Percentiles rank a stretch among this genome's conserved stretches.
Evolutionary conservation across 2,888 invertebrate genomes (phyloP).

Genomic region (Deilephila porcellus): DNA sequence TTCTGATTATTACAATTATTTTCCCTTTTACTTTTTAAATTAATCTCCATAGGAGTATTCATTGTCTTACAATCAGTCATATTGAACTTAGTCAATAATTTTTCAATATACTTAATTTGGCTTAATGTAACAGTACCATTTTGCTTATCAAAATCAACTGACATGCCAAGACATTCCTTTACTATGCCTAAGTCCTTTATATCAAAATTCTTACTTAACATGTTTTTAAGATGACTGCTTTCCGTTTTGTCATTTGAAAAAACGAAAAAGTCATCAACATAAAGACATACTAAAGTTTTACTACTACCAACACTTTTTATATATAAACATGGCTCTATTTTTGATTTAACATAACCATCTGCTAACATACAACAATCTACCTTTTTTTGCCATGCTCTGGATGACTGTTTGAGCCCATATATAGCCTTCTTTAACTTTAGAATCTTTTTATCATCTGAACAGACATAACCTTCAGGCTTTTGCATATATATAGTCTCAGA

Average conservation of each 20-base stretch:
- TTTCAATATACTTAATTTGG: neutral
- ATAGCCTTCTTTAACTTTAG: slow-evolving; percentile 36
- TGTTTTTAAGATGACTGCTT: slow-evolving; percentile 12
- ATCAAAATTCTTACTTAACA: slow-evolving; percentile 28
- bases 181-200: slow-evolving; percentile 34
- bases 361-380: slow-evolving; percentile 23
- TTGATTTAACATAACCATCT: slow-evolving; percentile 21
- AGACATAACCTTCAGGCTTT: slow-evolving; percentile 28
- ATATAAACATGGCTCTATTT: slow-evolving; percentile 34
- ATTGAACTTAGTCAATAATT: neutral
- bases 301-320: slow-evolving; percentile 21
- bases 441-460: slow-evolving; percentile 22
- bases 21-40: neutral
- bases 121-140: neutral
- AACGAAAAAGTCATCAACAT: slow-evolving; percentile 37
- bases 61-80: neutral
- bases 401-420: slow-evolving; percentile 34
- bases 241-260: slow-evolving; percentile 32
- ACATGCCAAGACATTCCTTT: slow-evolving; percentile 36
- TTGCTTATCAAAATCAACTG: slow-evolving; percentile 26
- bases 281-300: slow-evolving; percentile 29
- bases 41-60: neutral
- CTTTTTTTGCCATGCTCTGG: neutral
- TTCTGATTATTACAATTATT: too few relatives aligned
- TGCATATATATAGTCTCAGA: slow-evolving; percentile 29